Evolutionary conservation across 2,888 invertebrate genomes (phyloP).

Genomic region (Mythimna ferrago): DNA sequence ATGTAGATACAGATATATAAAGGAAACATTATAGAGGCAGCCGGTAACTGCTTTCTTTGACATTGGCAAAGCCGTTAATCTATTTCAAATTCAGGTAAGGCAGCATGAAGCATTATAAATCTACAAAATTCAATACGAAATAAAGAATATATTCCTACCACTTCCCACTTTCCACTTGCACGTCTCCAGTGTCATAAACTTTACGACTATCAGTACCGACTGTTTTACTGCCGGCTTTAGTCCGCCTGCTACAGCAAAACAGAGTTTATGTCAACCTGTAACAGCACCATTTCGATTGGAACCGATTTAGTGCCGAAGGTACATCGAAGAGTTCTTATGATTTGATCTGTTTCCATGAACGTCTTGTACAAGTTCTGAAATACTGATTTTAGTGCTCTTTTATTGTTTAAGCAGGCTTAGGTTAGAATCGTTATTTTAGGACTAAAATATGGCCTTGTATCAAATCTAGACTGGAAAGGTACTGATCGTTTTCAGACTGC

Average conservation of each 20-base stretch:
- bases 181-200: conserved; percentile 67
- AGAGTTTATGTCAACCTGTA: conserved; percentile 67
- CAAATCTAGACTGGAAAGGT: not conserved
- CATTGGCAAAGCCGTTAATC: not conserved
- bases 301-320: conserved; percentile 24
- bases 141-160: conserved; percentile 24
- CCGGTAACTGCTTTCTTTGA: not conserved
- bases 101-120: conserved; percentile 10
- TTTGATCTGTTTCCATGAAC: conserved; percentile 54
- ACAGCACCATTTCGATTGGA: conserved; percentile 67
- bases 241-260: conserved; percentile 66
- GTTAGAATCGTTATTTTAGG: conserved; percentile 19
- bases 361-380: conserved; percentile 44
- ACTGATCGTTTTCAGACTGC: not conserved
- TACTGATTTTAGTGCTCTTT: conserved; percentile 48
- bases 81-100: not conserved
- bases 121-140: conserved; percentile 28
- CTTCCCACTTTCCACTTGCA: conserved; percentile 25
- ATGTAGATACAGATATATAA: too few relatives aligned
- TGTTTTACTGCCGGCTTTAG: conserved; percentile 65
- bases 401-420: conserved; percentile 35
- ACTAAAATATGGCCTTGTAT: conserved; percentile 23
- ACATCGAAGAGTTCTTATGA: conserved; percentile 29
- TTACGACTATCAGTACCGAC: conserved; percentile 69
- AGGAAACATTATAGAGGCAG: too few relatives aligned